phyloP scores from a whole-genome alignment of 2,113 vertebrate species.

The Castor canadensis region DNA sequence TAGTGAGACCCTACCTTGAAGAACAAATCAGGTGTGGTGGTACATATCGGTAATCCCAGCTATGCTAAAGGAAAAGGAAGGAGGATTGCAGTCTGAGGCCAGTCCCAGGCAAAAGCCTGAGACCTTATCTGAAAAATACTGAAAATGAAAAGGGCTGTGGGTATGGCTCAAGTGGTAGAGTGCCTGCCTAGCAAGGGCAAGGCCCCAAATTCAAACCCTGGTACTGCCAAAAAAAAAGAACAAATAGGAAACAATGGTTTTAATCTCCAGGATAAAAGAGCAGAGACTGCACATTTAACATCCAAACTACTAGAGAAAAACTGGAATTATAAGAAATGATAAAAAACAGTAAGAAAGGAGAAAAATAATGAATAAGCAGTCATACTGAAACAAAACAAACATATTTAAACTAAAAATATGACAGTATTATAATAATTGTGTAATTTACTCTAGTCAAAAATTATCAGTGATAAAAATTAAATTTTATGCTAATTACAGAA shows the following conservation, averaged over 20 bases:
- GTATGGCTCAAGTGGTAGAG: too few species aligned
- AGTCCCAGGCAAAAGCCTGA: too few species aligned
- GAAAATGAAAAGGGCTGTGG: too few species aligned
- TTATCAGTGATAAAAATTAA: not conserved
- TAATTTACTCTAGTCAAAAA: not conserved
- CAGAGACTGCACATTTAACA: not conserved
- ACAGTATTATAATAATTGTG: not conserved
- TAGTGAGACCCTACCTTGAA: too few species aligned
- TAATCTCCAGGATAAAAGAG: not conserved
- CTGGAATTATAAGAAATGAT: not conserved
- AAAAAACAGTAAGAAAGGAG: not conserved
- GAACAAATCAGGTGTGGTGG: too few species aligned
- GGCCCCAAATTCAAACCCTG: too few species aligned
- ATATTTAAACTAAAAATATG: slow-evolving; percentile 12
- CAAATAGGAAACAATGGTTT: not conserved
- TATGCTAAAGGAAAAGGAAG: too few species aligned
- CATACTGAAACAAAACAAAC: not conserved
- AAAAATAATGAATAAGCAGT: not conserved
- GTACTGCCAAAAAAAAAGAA: too few species aligned
- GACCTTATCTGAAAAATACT: too few species aligned
- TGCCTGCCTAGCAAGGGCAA: too few species aligned
- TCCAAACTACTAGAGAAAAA: not conserved
- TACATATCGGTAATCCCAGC: too few species aligned
- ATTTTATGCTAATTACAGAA: not conserved
- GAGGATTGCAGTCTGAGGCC: too few species aligned